Conservation (phyloP, 2,113 vertebrate genomes). For the Quiscalus mexicanus region DNA sequence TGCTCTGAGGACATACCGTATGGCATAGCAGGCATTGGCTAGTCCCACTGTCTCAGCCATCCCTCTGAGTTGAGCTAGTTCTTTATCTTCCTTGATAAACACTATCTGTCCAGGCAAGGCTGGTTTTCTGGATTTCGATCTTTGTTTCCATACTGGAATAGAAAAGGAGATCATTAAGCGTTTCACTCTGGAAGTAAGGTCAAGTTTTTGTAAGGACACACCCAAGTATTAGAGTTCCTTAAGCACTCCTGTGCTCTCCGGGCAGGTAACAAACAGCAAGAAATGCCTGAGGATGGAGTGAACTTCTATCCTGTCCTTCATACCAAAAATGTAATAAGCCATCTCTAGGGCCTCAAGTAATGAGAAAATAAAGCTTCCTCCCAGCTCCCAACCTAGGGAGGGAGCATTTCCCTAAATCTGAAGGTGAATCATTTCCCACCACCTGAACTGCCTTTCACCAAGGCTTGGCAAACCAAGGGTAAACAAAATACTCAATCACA, state of each 20-base stretch:
- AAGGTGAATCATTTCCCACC: neutral
- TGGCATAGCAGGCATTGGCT: constrained; percentile 73
- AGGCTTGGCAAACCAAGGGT: neutral
- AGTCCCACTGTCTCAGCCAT: constrained; percentile 67
- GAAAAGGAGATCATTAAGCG: neutral
- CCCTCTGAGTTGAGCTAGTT: constrained; percentile 66
- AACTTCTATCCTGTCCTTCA: neutral
- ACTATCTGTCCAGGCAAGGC: constrained; percentile 7
- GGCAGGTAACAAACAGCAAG: neutral
- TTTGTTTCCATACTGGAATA: constrained; percentile 56
- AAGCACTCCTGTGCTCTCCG: neutral
- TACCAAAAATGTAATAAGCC: neutral
- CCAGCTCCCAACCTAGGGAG: neutral
- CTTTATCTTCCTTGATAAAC: constrained; percentile 63
- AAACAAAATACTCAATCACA: neutral
- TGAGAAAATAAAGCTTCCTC: neutral
- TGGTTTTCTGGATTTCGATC: constrained; percentile 21
- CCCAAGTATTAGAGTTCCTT: neutral
- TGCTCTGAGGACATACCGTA: constrained; percentile 61
- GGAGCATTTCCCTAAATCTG: neutral
- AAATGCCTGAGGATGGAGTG: neutral
- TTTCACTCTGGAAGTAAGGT: neutral
- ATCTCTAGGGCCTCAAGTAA: neutral
- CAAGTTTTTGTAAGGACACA: neutral
- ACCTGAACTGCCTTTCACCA: neutral